These are phyloP conservation scores for Orientallactaga sibirica DNA, from an alignment of 2,797 vertebrate species.

Conservation along the genomic window DNA sequence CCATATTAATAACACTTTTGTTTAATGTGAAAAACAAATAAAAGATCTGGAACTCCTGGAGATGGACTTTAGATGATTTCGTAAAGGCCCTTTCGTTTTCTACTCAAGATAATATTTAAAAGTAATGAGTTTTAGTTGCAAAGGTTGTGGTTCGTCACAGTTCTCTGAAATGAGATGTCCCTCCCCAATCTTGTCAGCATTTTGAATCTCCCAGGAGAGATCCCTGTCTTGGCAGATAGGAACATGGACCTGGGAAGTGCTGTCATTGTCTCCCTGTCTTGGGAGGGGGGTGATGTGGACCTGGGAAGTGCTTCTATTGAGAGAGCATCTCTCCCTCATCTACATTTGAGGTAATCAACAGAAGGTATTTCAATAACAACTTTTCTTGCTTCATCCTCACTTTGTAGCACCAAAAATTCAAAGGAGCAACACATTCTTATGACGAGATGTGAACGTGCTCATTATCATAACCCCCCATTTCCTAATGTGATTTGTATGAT, in stretches of 20 bases:
- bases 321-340: background rate
- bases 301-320: background rate
- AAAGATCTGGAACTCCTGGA: conserved; percentile 33
- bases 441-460: conserved; percentile 13
- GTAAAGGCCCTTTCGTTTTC: background rate
- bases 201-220: background rate
- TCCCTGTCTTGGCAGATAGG: background rate
- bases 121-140: background rate
- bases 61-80: conserved; percentile 33
- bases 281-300: too few species aligned
- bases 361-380: background rate
- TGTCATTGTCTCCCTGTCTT: background rate
- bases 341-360: background rate
- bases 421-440: background rate
- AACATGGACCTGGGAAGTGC: background rate
- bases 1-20: background rate
- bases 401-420: background rate
- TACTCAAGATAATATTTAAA: conserved; percentile 9
- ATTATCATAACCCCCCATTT: background rate
- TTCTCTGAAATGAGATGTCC: background rate
- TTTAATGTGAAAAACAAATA: background rate
- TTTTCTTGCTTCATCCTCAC: background rate
- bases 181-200: background rate
- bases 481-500: background rate
- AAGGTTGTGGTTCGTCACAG: background rate